Conservation (phyloP, 2,113 vertebrate genomes). For the Acrocephalus kingi region DNA sequence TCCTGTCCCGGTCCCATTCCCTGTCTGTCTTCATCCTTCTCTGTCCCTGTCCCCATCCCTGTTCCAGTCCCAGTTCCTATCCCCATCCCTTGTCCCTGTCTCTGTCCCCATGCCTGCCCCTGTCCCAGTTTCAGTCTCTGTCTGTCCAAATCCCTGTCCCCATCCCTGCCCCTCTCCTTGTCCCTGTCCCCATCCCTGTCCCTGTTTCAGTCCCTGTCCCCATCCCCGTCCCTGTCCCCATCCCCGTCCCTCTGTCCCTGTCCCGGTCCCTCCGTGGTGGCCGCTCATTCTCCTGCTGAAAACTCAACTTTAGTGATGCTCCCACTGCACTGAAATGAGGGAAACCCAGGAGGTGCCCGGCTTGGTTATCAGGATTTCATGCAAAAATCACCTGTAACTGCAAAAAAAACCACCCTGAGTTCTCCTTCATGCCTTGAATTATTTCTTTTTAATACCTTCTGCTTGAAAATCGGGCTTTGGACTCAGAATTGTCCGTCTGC, state of each 20-base stretch:
- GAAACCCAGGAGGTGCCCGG: neutral
- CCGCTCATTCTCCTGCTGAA: neutral
- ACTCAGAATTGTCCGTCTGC: neutral
- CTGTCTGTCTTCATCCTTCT: too few species aligned
- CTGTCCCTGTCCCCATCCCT: fast-evolving
- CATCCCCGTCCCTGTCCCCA: fast-evolving
- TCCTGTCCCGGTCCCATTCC: too few species aligned
- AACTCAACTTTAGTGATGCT: fast-evolving
- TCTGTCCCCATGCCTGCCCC: too few species aligned
- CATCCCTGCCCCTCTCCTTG: too few species aligned
- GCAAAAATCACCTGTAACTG: neutral
- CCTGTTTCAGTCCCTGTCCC: too few species aligned
- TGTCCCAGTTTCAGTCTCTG: too few species aligned
- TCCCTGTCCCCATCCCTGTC: neutral
- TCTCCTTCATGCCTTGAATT: neutral
- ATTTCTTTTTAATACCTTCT: neutral
- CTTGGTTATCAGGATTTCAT: neutral
- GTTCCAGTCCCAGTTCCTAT: neutral
- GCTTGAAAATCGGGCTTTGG: neutral
- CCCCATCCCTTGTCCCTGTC: neutral
- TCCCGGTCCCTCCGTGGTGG: neutral
- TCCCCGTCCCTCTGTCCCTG: neutral
- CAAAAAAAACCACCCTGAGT: neutral
- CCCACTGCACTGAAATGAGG: neutral
- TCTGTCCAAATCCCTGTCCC: too few species aligned